A percentile compares a stretch with the other conserved stretches of the same genome.
phyloP scores from a whole-genome alignment of 2,797 vertebrate genomes.

The Myotis myotis region DNA sequence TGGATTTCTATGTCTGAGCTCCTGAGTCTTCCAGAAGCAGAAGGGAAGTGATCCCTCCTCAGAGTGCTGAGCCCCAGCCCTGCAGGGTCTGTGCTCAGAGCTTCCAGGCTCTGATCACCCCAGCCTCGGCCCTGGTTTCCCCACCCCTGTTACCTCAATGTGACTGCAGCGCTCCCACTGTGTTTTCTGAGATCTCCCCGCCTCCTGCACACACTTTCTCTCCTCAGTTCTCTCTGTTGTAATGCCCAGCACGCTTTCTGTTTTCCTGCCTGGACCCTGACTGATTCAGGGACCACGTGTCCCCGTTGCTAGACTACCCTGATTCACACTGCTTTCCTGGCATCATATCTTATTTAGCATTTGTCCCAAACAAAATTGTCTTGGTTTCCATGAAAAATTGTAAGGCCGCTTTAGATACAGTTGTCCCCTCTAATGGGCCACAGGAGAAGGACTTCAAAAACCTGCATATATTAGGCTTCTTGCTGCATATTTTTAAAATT shows the following conservation, averaged over 20 bases:
- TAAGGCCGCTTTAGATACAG: neutral
- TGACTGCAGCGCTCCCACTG: accelerated
- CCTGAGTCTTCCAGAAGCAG: neutral
- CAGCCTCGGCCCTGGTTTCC: neutral
- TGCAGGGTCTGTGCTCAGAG: neutral
- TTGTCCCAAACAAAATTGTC: neutral
- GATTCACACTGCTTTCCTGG: neutral
- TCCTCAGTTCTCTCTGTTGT: neutral
- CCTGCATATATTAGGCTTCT: neutral
- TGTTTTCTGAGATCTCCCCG: neutral
- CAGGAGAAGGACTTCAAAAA: neutral
- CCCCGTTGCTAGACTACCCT: neutral
- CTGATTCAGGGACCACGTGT: neutral
- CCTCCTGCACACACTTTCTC: neutral
- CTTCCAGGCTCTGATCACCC: neutral
- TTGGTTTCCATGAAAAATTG: neutral
- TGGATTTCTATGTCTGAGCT: neutral
- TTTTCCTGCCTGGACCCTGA: neutral
- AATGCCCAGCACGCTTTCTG: neutral
- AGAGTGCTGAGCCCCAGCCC: neutral
- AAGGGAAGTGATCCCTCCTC: neutral
- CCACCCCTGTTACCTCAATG: no score
- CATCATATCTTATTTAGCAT: neutral
- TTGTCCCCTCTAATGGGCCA: neutral
- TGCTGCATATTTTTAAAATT: neutral